Percentiles rank a stretch among this genome's conserved stretches.
These are phyloP conservation scores for Drosophila burlai DNA, from an alignment of 1,140 invertebrate genomes.

Conservation along the genomic window DNA sequence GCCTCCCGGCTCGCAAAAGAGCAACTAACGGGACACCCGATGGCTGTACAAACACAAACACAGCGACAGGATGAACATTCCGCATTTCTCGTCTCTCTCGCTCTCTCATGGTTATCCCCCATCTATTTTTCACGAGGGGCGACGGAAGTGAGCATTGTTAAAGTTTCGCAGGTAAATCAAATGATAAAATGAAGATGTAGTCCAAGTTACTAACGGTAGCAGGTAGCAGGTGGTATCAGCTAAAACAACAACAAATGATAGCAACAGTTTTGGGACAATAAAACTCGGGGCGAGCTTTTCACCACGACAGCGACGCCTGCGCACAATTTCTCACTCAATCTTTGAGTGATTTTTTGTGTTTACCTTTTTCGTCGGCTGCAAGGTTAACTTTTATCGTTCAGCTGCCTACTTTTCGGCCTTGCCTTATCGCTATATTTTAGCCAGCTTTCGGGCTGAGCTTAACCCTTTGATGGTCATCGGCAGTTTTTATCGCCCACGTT, in stretches of 20 bases:
- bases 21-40: slow-evolving; percentile 26
- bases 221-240: not conserved
- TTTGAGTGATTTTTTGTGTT: slow-evolving; percentile 36
- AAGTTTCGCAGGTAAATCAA: slow-evolving; percentile 79
- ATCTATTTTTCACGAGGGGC: slow-evolving; percentile 9
- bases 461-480: slow-evolving; percentile 17
- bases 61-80: slow-evolving; percentile 29
- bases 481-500: not conserved
- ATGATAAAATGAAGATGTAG: slow-evolving; percentile 76
- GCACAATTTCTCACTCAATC: slow-evolving; percentile 40
- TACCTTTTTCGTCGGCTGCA: slow-evolving; percentile 32
- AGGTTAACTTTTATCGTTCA: slow-evolving; percentile 24
- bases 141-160: slow-evolving; percentile 76
- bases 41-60: slow-evolving; percentile 29
- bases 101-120: not conserved
- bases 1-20: slow-evolving; percentile 21
- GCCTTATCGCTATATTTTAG: not conserved
- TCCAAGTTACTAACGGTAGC: slow-evolving; percentile 18
- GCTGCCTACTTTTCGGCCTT: slow-evolving; percentile 49
- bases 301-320: slow-evolving; percentile 49
- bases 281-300: slow-evolving; percentile 47
- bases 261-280: slow-evolving; percentile 73
- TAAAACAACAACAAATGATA: slow-evolving; percentile 28
- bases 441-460: slow-evolving; percentile 46
- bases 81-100: slow-evolving; percentile 33